phyloP scores from a whole-genome alignment of 2,888 invertebrate species.

The Sphinx pinastri region DNA sequence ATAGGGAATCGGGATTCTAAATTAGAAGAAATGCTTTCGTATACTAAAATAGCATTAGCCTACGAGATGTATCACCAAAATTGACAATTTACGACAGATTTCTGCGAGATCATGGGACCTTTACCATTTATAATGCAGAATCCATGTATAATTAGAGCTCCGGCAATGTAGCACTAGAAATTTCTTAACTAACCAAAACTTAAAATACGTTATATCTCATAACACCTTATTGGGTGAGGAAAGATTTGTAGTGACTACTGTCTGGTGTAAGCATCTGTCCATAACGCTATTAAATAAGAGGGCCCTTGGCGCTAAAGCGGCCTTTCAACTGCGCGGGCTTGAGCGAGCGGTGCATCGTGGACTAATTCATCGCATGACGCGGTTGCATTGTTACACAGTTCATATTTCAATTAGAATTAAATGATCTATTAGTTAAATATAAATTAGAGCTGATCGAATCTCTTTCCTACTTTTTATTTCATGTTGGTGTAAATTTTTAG shows the following conservation, averaged over 20 bases:
- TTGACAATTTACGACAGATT: no score
- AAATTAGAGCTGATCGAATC: no score
- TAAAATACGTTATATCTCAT: not conserved
- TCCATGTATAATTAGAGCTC: no score
- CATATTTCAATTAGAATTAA: not conserved
- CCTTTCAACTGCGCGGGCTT: constrained; percentile 21
- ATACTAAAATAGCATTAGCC: no score
- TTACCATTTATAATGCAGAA: no score
- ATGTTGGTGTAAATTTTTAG: no score
- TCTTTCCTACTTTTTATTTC: not conserved
- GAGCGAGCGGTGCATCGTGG: constrained; percentile 28
- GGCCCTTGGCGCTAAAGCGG: constrained; percentile 46
- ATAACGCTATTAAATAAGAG: constrained; percentile 47
- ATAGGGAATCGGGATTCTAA: no score
- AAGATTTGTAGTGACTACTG: constrained; percentile 1
- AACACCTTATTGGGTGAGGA: not conserved
- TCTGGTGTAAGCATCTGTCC: constrained; percentile 44
- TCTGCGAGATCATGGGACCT: no score
- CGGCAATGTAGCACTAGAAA: no score
- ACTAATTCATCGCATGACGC: constrained; percentile 12
- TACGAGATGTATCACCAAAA: no score
- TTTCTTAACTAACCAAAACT: not conserved
- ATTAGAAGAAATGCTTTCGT: no score
- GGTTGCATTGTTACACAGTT: not conserved
- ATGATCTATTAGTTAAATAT: no score